Conservation (phyloP, 1,140 invertebrate genomes). For the Drosophila subobscura region DNA sequence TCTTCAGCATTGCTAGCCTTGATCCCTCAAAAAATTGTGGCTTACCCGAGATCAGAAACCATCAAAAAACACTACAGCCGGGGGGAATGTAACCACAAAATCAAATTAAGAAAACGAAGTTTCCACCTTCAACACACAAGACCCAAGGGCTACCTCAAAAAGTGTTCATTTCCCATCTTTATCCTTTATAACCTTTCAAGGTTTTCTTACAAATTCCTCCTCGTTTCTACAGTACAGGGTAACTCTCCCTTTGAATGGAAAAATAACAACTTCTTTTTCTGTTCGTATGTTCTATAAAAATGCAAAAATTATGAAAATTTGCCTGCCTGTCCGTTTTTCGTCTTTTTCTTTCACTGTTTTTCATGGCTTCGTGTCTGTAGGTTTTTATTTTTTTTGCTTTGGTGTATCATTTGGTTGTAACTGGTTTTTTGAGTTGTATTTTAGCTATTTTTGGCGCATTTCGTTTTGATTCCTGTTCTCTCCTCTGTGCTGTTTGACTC, state of each 20-base stretch:
- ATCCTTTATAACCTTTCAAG: too few relatives aligned
- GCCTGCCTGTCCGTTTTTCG: slow-evolving; percentile 19
- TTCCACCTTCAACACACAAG: too few relatives aligned
- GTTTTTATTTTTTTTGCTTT: slow-evolving; percentile 12
- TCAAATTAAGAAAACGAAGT: too few relatives aligned
- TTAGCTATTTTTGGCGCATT: slow-evolving; percentile 79
- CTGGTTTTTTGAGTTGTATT: slow-evolving; percentile 66
- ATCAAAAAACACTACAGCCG: too few relatives aligned
- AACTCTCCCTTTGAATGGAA: neutral
- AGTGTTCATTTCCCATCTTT: too few relatives aligned
- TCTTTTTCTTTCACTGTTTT: slow-evolving; percentile 37
- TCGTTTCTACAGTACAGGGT: slow-evolving; percentile 10
- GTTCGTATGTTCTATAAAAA: slow-evolving; percentile 66
- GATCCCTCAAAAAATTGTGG: too few relatives aligned
- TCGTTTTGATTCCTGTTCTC: slow-evolving; percentile 77
- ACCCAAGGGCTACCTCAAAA: too few relatives aligned
- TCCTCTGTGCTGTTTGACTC: too few relatives aligned
- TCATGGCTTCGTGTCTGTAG: neutral
- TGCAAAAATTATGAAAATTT: slow-evolving; percentile 78
- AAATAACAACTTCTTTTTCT: slow-evolving; percentile 2
- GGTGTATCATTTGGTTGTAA: slow-evolving; percentile 46
- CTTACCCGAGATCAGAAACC: too few relatives aligned
- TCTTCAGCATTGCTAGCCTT: too few relatives aligned
- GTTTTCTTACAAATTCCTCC: too few relatives aligned
- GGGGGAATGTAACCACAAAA: too few relatives aligned